phyloP scores from a whole-genome alignment of 2,113 vertebrate species.

The Amazona guildingii region DNA sequence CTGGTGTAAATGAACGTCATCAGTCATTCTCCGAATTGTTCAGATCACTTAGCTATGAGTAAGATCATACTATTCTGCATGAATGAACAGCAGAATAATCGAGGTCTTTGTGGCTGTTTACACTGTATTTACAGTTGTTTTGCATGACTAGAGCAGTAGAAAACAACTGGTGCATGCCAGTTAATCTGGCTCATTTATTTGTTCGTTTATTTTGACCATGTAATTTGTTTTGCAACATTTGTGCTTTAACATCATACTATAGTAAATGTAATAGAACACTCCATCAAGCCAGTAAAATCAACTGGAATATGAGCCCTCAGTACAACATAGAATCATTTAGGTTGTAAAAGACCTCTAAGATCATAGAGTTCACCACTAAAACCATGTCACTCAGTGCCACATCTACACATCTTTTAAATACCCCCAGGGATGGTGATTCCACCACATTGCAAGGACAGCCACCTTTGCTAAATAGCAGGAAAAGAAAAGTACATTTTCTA shows the following conservation, averaged over 20 bases:
- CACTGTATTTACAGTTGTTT: conserved; percentile 24
- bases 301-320: neutral
- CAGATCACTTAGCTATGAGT: conserved; percentile 4
- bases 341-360: neutral
- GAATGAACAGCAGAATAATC: conserved; percentile 22
- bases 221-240: conserved; percentile 31
- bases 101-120: conserved; percentile 1
- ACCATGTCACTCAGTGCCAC: neutral
- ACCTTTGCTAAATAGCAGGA: neutral
- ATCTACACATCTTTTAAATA: neutral
- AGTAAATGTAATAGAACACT: neutral
- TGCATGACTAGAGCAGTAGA: neutral
- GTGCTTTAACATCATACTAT: neutral
- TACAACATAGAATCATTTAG: neutral
- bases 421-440: neutral
- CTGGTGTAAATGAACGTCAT: conserved; percentile 6
- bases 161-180: neutral
- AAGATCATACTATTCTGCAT: neutral
- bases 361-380: neutral
- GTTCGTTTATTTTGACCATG: neutral
- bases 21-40: neutral
- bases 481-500: neutral
- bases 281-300: neutral
- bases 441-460: neutral
- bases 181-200: conserved; percentile 2